Percentiles rank a stretch among this genome's conserved stretches.
phyloP scores from a whole-genome alignment of 2,888 invertebrate species.

The Venusia cambrica region DNA sequence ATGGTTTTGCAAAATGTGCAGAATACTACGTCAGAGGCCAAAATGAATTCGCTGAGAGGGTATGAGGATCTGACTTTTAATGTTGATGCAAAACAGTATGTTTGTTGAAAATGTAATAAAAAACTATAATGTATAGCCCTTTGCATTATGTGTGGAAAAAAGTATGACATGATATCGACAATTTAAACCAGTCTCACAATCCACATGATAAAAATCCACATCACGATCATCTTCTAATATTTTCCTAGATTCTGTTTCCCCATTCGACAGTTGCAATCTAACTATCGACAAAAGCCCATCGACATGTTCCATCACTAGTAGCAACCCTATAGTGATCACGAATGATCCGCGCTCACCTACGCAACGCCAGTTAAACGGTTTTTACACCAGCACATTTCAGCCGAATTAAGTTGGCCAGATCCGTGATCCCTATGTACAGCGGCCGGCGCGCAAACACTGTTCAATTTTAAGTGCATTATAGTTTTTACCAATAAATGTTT shows the following conservation, averaged over 20 bases:
- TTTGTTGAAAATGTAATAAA: no score
- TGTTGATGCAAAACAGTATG: no score
- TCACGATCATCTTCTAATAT: not conserved
- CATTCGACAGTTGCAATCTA: not conserved
- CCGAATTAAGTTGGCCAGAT: slow-evolving; percentile 53
- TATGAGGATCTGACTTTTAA: no score
- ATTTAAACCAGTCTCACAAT: no score
- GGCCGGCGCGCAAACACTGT: slow-evolving; percentile 30
- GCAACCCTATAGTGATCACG: slow-evolving; percentile 59
- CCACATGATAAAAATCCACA: no score
- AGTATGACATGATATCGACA: no score
- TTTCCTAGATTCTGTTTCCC: no score
- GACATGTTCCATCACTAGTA: slow-evolving; percentile 48
- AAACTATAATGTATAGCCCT: no score
- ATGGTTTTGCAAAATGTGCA: no score
- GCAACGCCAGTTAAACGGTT: slow-evolving; percentile 71
- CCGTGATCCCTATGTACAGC: slow-evolving; percentile 36
- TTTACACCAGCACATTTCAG: slow-evolving; percentile 70
- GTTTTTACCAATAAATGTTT: slow-evolving; percentile 36
- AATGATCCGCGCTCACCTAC: slow-evolving; percentile 60
- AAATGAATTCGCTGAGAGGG: no score
- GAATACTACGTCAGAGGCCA: no score
- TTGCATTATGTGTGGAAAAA: no score
- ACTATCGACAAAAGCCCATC: slow-evolving; percentile 13
- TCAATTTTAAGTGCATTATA: slow-evolving; percentile 33